phyloP scores from a whole-genome alignment of 2,113 vertebrate species.

The Tyto alba region DNA sequence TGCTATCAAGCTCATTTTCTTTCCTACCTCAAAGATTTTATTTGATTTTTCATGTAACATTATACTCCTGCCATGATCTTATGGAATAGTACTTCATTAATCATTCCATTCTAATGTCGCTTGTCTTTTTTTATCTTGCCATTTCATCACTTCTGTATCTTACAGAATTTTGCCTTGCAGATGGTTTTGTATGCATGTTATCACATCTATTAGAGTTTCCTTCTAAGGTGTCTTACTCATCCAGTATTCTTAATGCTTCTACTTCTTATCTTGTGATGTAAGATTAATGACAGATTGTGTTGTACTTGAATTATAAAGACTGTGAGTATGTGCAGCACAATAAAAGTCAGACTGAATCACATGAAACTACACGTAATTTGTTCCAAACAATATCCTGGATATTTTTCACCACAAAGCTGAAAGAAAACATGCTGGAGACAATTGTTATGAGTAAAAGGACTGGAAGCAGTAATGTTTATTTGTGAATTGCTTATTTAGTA shows the following conservation, averaged over 20 bases:
- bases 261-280: background rate
- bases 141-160: background rate
- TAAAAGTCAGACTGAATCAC: background rate
- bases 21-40: background rate
- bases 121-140: background rate
- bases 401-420: background rate
- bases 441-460: background rate
- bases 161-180: background rate
- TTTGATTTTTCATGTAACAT: background rate
- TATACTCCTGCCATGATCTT: background rate
- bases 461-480: background rate
- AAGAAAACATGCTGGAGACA: background rate
- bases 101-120: background rate
- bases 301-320: background rate
- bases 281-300: slow-evolving; percentile 23
- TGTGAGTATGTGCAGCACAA: background rate
- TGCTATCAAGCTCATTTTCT: background rate
- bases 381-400: background rate
- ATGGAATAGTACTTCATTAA: background rate
- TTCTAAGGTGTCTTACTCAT: slow-evolving; percentile 1
- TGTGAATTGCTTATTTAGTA: slow-evolving; percentile 12
- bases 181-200: background rate
- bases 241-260: background rate
- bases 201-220: background rate
- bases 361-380: background rate